Percentiles rank a stretch among this genome's conserved stretches.
Conservation (phyloP, 2,888 invertebrate genomes). For the Chalcosyrphus nemorum region DNA sequence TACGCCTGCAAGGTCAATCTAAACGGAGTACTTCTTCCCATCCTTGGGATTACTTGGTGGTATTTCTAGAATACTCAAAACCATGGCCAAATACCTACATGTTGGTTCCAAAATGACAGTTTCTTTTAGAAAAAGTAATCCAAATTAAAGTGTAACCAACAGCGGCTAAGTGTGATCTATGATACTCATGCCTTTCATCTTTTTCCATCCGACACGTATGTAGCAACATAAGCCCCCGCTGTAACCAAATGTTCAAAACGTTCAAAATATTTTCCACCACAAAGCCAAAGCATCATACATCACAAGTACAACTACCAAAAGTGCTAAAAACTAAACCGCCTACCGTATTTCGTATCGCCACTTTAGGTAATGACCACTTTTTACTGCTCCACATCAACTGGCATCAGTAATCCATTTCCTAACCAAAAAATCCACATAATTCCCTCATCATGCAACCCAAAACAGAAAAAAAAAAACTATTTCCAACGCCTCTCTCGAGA, state of each 20-base stretch:
- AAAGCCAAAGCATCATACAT: too few species aligned
- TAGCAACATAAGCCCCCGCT: background rate
- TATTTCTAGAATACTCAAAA: too few species aligned
- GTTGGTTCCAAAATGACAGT: too few species aligned
- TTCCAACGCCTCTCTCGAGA: constrained; percentile 29
- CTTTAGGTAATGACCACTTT: constrained; percentile 23
- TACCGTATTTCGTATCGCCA: background rate
- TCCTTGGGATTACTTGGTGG: too few species aligned
- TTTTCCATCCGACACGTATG: background rate
- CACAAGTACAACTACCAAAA: too few species aligned
- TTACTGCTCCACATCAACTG: constrained; percentile 22
- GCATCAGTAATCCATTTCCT: background rate
- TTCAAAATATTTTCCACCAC: background rate
- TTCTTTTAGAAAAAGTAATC: too few species aligned
- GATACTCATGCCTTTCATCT: too few species aligned
- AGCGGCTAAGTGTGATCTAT: too few species aligned
- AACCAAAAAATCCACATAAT: constrained; percentile 24
- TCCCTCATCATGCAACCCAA: background rate
- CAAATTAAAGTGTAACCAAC: too few species aligned
- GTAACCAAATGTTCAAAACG: background rate
- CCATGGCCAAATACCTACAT: too few species aligned
- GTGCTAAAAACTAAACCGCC: background rate
- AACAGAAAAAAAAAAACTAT: background rate
- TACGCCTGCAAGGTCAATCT: too few species aligned
- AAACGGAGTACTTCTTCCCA: too few species aligned